These are phyloP conservation scores for Phoebastria nigripes DNA, from an alignment of 2,797 vertebrate genomes.

Conservation along the genomic window DNA sequence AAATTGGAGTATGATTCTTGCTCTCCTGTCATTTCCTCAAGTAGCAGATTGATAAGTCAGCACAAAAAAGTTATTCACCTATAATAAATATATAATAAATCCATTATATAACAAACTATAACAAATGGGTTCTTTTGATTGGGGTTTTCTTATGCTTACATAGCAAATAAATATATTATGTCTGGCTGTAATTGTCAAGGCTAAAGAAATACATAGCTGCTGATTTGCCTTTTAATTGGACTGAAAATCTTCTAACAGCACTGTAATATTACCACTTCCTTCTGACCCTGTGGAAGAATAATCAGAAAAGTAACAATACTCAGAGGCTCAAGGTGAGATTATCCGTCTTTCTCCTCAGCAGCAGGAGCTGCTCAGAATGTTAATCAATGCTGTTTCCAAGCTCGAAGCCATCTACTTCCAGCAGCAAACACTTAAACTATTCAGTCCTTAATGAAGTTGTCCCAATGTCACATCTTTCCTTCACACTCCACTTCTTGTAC, in stretches of 20 bases:
- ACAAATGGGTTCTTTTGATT: not conserved
- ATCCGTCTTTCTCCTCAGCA: not conserved
- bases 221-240: not conserved
- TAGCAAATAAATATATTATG: not conserved
- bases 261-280: not conserved
- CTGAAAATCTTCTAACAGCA: not conserved
- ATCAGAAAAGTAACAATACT: slow-evolving; percentile 12
- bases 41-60: not conserved
- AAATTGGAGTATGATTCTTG: not conserved
- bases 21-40: not conserved
- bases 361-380: not conserved
- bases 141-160: not conserved
- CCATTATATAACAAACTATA: not conserved
- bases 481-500: not conserved
- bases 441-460: not conserved
- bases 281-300: not conserved
- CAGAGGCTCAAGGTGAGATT: slow-evolving; percentile 15
- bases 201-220: not conserved
- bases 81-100: not conserved
- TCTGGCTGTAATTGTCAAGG: not conserved
- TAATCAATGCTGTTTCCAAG: not conserved
- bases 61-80: not conserved
- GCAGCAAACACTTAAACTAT: not conserved
- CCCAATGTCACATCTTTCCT: not conserved
- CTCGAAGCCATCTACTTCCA: not conserved